phyloP scores from a whole-genome alignment of 92 coral and sea anemone genomes.

The Micromussa lordhowensis region DNA sequence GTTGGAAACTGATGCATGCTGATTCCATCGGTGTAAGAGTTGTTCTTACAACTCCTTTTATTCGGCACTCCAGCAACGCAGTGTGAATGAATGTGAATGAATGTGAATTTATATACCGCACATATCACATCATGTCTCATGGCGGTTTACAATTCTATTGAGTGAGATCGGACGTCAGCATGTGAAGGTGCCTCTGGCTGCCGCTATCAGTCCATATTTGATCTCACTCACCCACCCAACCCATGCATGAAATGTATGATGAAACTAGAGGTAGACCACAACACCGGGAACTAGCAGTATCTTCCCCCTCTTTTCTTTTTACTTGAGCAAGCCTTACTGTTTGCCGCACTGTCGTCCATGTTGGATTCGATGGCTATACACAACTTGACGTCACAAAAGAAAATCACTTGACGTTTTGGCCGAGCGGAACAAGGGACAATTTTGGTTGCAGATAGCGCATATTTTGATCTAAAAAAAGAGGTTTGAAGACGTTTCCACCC shows the following conservation, averaged over 20 bases:
- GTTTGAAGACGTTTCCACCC: neutral
- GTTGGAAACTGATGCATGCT: constrained; percentile 11
- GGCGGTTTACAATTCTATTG: too few relatives aligned
- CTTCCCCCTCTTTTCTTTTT: neutral
- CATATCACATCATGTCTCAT: too few relatives aligned
- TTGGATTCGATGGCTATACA: neutral
- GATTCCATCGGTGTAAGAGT: constrained; percentile 1
- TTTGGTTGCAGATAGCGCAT: neutral
- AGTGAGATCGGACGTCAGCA: too few relatives aligned
- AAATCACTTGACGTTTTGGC: constrained; percentile 20
- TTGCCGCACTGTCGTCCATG: neutral
- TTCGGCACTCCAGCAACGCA: constrained; percentile 15
- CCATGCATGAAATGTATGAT: too few relatives aligned
- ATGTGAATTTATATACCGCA: too few relatives aligned
- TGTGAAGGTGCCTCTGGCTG: too few relatives aligned
- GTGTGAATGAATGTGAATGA: too few relatives aligned
- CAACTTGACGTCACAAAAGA: neutral
- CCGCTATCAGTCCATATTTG: too few relatives aligned
- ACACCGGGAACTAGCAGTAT: too few relatives aligned
- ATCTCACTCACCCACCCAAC: too few relatives aligned
- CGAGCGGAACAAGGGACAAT: neutral
- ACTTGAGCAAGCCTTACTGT: too few relatives aligned
- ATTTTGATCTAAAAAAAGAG: constrained; percentile 1
- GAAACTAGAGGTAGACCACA: too few relatives aligned
- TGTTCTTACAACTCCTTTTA: constrained; percentile 23